phyloP scores from a whole-genome alignment of 2,888 invertebrate species.

The Mactromeris polynyma region DNA sequence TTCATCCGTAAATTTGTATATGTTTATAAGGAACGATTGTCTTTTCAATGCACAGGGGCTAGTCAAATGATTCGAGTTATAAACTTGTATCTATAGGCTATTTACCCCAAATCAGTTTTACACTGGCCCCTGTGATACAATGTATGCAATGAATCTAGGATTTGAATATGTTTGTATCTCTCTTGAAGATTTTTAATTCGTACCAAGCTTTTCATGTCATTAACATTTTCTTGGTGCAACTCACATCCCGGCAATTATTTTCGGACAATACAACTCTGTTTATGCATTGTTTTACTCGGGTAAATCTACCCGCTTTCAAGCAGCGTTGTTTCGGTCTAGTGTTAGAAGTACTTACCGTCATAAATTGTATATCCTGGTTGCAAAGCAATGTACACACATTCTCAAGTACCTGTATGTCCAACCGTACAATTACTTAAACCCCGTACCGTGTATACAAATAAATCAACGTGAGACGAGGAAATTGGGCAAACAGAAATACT shows the following conservation, averaged over 20 bases:
- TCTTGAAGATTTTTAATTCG: no score
- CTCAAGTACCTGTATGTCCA: not conserved
- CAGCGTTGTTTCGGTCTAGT: not conserved
- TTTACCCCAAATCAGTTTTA: no score
- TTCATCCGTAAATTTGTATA: no score
- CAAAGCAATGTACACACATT: not conserved
- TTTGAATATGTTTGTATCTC: no score
- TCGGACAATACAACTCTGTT: no score
- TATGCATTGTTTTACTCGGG: not conserved
- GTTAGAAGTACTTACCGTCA: not conserved
- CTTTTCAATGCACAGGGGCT: no score
- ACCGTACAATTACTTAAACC: not conserved
- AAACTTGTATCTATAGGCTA: no score
- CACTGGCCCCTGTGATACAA: no score
- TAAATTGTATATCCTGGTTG: not conserved
- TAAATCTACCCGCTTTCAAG: not conserved
- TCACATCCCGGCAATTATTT: not conserved
- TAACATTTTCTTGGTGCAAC: not conserved
- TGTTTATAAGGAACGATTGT: no score
- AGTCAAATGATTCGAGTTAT: no score
- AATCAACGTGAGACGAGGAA: not conserved
- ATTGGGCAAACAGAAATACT: slow-evolving; percentile 3
- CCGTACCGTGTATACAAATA: not conserved
- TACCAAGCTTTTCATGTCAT: no score
- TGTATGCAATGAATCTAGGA: no score